Percentiles rank a stretch among this genome's conserved stretches.
Evolutionary conservation across 2,113 vertebrate genomes (phyloP).

Genomic region (Jacana jacana): DNA sequence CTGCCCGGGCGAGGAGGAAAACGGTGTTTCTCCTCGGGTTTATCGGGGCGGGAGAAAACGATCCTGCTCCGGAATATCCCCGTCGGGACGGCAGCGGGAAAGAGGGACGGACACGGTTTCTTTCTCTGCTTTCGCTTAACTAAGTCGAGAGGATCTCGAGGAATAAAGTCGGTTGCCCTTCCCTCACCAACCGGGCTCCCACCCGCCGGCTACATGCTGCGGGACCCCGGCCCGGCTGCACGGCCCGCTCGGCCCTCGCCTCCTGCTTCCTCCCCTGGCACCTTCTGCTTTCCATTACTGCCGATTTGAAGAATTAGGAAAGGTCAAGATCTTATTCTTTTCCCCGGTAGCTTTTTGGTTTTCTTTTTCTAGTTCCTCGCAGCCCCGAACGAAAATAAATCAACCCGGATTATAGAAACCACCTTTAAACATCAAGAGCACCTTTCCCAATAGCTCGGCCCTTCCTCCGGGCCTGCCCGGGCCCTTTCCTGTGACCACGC

Average conservation of each 20-base stretch:
- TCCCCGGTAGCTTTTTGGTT: constrained; percentile 18
- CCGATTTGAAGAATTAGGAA: constrained; percentile 50
- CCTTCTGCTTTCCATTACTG: constrained; percentile 56
- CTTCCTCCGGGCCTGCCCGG: not conserved
- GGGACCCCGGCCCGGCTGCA: not conserved
- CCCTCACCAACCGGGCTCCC: not conserved
- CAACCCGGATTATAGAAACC: constrained; percentile 31
- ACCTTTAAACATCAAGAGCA: not conserved
- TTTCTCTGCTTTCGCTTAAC: not conserved
- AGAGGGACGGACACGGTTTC: not conserved
- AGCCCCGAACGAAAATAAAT: constrained; percentile 23
- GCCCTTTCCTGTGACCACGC: not conserved
- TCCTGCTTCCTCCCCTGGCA: constrained; percentile 1
- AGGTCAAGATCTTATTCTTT: constrained; percentile 47
- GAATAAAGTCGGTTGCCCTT: not conserved
- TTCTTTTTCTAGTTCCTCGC: constrained; percentile 39
- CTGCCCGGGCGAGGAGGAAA: not conserved
- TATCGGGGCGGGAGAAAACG: not conserved
- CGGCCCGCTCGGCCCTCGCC: not conserved
- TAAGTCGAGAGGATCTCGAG: not conserved
- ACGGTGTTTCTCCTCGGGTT: not conserved
- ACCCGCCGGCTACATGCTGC: not conserved
- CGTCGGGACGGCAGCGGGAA: not conserved
- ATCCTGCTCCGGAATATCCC: not conserved
- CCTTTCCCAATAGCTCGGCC: not conserved